Base-by-base conservation (phyloP, 2,113 vertebrate species). In the Pantherophis guttatus region DNA sequence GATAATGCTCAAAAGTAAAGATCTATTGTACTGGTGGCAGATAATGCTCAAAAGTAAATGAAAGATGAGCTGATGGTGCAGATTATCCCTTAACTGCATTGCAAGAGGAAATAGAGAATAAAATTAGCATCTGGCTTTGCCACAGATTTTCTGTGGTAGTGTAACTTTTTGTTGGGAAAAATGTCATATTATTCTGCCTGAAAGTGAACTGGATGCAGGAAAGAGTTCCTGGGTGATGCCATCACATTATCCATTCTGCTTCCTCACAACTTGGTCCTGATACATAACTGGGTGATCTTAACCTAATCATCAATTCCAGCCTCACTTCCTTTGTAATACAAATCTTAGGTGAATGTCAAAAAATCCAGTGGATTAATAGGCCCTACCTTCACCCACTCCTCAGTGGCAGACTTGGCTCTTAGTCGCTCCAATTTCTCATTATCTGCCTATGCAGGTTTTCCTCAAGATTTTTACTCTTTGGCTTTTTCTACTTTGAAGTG, bases 401-500 rank as follows among this genome's bases (percentile, higher is more conserved):
- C 81, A 23, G 2, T 57, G 10, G 8, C 48, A 6, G 75, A 12
- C 8, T 7, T 0, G 2, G 0, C 88, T 53, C 21, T 58, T 33
- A 26, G 55, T 53, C 1, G 10, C 54, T 23, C 12, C 8, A 4
- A 53, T 91, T 55, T 87, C 29, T 39, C 48, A 21, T 88, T 93
- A 17, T 55, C 85, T 48, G 59, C 62, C 33, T 91, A 15, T 3
- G 59, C 75, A 91, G 90, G 26, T 29, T 85, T 88, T 9, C 6
- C 94, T n/a, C 33, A 81, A 81, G 1, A 59, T 94, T 24, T 39
- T 94, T 94, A 55, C 92, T 29, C 86, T 86, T 91, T 85, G 1
- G 55, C 92, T 48, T 92, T 96, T 91, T 93, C 94, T 87, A 95
- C 88, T 95, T 81, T 44, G 75, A 81, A 81, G 33, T 81, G 75